Base-by-base conservation (phyloP, 2,113 vertebrate species). In the Tychaedon coryphoeus region DNA sequence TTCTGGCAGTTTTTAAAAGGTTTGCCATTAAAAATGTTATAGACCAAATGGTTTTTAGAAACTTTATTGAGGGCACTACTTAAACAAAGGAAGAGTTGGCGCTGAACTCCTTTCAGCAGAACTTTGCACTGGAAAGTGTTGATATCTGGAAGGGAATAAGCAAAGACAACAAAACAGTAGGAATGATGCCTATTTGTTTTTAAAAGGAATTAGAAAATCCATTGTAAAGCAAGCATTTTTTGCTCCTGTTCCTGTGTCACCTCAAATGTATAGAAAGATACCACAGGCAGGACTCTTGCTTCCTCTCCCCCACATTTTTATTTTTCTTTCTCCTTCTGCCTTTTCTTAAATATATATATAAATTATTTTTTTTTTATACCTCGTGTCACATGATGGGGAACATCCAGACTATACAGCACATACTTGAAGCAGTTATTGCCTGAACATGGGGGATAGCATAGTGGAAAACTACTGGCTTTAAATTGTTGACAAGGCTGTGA, bases 1-100 rank as follows among this genome's bases (percentile, higher is more conserved):
- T 96, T 97, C 94, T 98, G 97, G 98, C 97, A 97, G 95, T 97
- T 98, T 98, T 98, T 96, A 96, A 98, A 98, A 98, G 96, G 94
- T 97, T 98, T 42, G 61, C 91, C 96, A 97, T 97, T 98, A 98
- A 98, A 98, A 98, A 94, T 95, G 91, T 98, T 98, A 97, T 81
- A 97, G 96, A 96, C 96, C 93, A 96, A 98, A 97, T 96, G 96
- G 81, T 97, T 97, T 97, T 98, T 50, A 95, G 95, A 95, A 91
- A 92, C 91, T 97, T 96, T 96, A 97, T 92, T 96, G 90, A 95
- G 95, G 91, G 72, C 77, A 71, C 90, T 91, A 93, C 91, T 96
- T 88, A 90, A 96, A 97, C 95, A 96, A 95, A 92, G 70, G 91
- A 93, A 88, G 81, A 94, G 69, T 75, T 81, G 92, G 80, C 88